Evolutionary conservation across 2,797 vertebrate genomes (phyloP).

Genomic region (Staurois parvus): DNA sequence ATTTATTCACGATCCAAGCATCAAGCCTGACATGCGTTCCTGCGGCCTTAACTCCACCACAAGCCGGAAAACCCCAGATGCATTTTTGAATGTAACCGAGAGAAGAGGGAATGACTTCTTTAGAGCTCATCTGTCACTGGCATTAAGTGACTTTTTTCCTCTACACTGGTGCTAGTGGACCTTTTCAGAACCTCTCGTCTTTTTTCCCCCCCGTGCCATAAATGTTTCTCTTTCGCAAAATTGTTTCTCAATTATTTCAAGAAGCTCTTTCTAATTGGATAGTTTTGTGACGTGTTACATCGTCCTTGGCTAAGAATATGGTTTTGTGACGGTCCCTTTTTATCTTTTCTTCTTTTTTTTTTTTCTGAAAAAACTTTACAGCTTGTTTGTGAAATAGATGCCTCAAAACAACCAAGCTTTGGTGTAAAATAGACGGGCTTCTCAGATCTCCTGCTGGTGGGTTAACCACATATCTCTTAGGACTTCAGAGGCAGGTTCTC

Average conservation of each 20-base stretch:
- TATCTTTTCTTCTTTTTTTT: too few relatives aligned
- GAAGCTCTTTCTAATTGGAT: background rate
- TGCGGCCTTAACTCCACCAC: constrained; percentile 33
- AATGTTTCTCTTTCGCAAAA: background rate
- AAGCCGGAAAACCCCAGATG: background rate
- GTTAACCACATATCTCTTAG: too few relatives aligned
- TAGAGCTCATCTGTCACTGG: background rate
- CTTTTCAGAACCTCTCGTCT: background rate
- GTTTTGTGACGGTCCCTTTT: too few relatives aligned
- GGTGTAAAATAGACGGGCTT: too few relatives aligned
- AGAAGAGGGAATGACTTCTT: background rate
- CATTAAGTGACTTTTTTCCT: background rate
- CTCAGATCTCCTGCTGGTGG: too few relatives aligned
- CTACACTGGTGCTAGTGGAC: constrained; percentile 32
- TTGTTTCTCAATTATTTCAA: background rate
- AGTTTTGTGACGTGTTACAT: background rate
- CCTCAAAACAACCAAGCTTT: too few relatives aligned
- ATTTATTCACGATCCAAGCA: background rate
- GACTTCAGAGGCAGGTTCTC: too few relatives aligned
- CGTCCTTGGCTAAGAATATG: too few relatives aligned
- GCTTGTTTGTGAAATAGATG: too few relatives aligned
- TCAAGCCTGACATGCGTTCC: background rate
- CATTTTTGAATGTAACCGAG: background rate
- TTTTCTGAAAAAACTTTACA: too few relatives aligned
- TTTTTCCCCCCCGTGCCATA: background rate